phyloP scores from a whole-genome alignment of 2,797 vertebrate genomes.

The Crax fasciolata region DNA sequence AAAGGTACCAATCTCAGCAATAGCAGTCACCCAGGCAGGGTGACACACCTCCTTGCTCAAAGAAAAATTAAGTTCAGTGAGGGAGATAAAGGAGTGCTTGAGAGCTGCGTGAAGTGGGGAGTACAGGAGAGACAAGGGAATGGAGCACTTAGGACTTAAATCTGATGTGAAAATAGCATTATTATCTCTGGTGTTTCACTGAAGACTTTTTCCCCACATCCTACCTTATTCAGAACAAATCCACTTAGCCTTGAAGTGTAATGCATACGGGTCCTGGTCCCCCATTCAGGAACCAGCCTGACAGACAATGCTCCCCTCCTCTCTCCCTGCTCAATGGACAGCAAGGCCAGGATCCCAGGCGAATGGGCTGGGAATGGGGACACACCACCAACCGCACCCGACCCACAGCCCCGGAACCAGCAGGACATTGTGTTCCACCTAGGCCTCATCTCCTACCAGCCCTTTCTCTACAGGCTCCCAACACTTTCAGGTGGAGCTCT shows the following conservation, averaged over 20 bases:
- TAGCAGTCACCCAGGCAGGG: not conserved
- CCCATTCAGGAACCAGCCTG: not conserved
- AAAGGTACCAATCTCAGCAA: not conserved
- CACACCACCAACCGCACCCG: not conserved
- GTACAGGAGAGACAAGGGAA: not conserved
- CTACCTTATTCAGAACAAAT: not conserved
- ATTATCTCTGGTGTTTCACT: conserved; percentile 3
- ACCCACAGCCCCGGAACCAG: not conserved
- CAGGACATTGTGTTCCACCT: not conserved
- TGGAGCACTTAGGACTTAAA: not conserved
- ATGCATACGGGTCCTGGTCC: not conserved
- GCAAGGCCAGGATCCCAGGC: not conserved
- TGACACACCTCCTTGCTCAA: not conserved
- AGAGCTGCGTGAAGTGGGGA: not conserved
- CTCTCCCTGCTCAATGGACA: accelerated
- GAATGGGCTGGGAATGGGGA: not conserved
- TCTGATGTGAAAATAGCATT: not conserved
- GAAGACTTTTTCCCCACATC: not conserved
- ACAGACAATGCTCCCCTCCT: not conserved
- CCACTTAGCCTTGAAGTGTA: not conserved
- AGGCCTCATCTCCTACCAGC: accelerated
- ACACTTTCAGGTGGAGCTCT: accelerated
- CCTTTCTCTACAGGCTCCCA: not conserved
- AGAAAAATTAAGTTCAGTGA: not conserved
- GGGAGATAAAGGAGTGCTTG: not conserved